Evolutionary conservation across 2,113 vertebrate genomes (phyloP).

Genomic region (Rhynchomys soricoides): DNA sequence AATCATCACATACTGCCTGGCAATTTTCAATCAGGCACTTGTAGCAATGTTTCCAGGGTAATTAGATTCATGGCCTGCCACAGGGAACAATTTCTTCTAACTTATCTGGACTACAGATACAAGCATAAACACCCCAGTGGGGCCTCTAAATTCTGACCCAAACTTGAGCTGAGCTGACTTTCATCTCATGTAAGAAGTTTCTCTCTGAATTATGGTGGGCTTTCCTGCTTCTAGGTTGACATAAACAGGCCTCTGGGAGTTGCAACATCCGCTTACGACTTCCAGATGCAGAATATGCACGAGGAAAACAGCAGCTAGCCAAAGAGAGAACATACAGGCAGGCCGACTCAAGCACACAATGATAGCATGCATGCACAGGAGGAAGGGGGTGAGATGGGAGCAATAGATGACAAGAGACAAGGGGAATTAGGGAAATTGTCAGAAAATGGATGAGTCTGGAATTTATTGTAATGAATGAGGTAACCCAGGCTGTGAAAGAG

Average conservation of each 20-base stretch:
- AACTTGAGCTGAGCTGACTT: slow-evolving; percentile 79
- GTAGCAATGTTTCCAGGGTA: slow-evolving; percentile 68
- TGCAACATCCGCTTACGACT: slow-evolving; percentile 54
- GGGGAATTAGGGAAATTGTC: not conserved
- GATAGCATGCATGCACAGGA: not conserved
- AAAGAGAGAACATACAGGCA: not conserved
- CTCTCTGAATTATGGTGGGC: slow-evolving; percentile 71
- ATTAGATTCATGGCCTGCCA: slow-evolving; percentile 76
- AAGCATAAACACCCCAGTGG: slow-evolving; percentile 74
- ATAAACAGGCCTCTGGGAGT: slow-evolving; percentile 72
- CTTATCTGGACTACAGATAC: slow-evolving; percentile 76
- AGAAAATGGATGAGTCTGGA: not conserved
- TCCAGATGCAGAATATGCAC: slow-evolving; percentile 36
- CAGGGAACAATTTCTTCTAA: slow-evolving; percentile 74
- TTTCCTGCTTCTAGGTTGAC: slow-evolving; percentile 69
- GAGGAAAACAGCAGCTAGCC: slow-evolving; percentile 60
- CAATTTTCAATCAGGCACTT: slow-evolving; percentile 64
- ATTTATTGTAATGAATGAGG: not conserved
- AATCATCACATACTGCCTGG: not conserved
- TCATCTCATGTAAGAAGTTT: slow-evolving; percentile 71
- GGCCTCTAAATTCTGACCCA: slow-evolving; percentile 80
- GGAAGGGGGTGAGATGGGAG: not conserved
- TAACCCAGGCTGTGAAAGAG: not conserved
- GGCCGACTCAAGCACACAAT: not conserved
- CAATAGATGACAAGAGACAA: not conserved